phyloP scores from a whole-genome alignment of 2,888 invertebrate species.

The Amiota communis region DNA sequence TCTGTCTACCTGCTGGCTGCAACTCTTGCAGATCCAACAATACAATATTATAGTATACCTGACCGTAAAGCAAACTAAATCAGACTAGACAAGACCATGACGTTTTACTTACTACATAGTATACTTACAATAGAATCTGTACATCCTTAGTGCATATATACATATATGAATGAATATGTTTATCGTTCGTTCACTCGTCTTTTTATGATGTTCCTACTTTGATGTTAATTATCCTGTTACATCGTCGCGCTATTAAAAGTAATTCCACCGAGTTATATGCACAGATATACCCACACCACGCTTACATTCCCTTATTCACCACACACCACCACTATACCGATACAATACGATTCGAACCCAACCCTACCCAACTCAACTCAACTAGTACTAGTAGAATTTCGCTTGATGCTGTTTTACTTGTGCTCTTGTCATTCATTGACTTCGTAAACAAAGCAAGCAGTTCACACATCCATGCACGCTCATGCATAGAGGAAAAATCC shows the following conservation, averaged over 20 bases:
- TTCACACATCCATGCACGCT: constrained; percentile 12
- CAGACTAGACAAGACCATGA: too few relatives aligned
- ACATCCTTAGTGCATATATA: constrained; percentile 10
- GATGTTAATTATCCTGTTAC: constrained; percentile 71
- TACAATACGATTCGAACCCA: constrained; percentile 3
- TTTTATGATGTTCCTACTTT: constrained; percentile 67
- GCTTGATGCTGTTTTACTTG: too few relatives aligned
- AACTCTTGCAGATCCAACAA: too few relatives aligned
- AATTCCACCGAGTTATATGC: constrained; percentile 40
- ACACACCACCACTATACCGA: constrained; percentile 16
- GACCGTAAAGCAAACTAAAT: too few relatives aligned
- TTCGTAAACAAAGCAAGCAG: constrained; percentile 67
- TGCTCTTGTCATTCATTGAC: constrained; percentile 26
- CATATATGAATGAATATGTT: constrained; percentile 37
- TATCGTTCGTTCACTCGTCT: constrained; percentile 57
- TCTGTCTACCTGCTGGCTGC: constrained; percentile 1
- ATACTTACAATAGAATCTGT: neutral
- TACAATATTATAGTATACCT: too few relatives aligned
- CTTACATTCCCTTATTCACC: neutral
- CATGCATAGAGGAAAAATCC: constrained; percentile 17
- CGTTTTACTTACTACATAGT: too few relatives aligned
- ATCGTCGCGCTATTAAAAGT: constrained; percentile 52
- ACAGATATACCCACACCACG: neutral
- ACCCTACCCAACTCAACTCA: constrained; percentile 6
- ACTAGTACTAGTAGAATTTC: too few relatives aligned